Evolutionary conservation across 2,888 invertebrate species (phyloP).

Genomic region (Drosophila histrio): DNA sequence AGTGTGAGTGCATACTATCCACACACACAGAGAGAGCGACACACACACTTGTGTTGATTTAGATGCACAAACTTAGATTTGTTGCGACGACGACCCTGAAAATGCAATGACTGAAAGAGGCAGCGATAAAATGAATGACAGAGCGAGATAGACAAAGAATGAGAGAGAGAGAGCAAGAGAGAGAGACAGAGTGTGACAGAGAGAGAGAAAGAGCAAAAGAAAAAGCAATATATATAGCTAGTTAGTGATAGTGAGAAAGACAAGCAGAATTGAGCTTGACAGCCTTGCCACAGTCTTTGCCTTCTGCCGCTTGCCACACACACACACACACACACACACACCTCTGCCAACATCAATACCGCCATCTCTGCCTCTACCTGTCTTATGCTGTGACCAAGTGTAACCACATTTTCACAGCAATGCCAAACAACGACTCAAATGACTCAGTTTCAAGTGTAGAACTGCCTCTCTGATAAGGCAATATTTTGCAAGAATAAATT

Average conservation of each 20-base stretch:
- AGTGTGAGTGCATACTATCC: constrained; percentile 9
- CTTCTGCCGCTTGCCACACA: not conserved
- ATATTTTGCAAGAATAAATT: constrained; percentile 54
- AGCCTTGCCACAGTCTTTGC: constrained; percentile 31
- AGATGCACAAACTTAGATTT: constrained; percentile 63
- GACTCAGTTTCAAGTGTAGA: constrained; percentile 45
- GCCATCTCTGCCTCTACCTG: not conserved
- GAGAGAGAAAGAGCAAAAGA: constrained; percentile 26
- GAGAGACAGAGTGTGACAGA: constrained; percentile 30
- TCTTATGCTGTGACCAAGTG: constrained; percentile 53
- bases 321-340: too few relatives aligned
- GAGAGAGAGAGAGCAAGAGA: constrained; percentile 16
- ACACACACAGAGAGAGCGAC: constrained; percentile 1
- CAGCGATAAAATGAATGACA: constrained; percentile 15
- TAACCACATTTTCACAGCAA: constrained; percentile 80
- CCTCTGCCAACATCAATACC: not conserved
- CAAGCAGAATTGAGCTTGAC: constrained; percentile 47
- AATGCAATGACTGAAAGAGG: constrained; percentile 47
- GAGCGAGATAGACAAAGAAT: not conserved
- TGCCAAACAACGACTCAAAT: constrained; percentile 70
- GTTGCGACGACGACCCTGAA: constrained; percentile 64
- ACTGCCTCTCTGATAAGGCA: constrained; percentile 36
- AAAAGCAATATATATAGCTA: too few relatives aligned
- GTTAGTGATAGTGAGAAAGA: constrained; percentile 13
- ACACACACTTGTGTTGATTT: constrained; percentile 42